Percentiles rank a stretch among this genome's conserved stretches.
These are phyloP conservation scores for Micromys minutus DNA, from an alignment of 2,113 vertebrate species.

Conservation along the genomic window DNA sequence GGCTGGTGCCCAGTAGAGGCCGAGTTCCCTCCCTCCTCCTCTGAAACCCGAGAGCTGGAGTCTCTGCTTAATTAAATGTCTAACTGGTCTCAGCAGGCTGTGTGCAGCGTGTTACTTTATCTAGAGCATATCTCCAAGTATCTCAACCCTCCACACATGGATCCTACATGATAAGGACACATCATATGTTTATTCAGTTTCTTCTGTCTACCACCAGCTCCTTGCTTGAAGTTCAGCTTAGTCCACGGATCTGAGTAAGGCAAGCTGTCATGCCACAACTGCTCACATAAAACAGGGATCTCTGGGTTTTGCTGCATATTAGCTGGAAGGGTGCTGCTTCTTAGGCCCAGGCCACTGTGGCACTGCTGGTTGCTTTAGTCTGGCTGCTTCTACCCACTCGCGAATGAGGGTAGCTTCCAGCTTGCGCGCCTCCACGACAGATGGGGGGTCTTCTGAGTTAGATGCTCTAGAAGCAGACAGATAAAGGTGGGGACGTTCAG, in stretches of 20 bases:
- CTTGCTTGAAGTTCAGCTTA: too few species aligned
- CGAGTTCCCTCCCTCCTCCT: background rate
- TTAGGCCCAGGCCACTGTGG: background rate
- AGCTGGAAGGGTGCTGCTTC: background rate
- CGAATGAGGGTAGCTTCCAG: slow-evolving; percentile 87
- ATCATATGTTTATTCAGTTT: accelerated
- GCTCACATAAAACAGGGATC: background rate
- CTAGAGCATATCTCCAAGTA: too few species aligned
- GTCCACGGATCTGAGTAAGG: too few species aligned
- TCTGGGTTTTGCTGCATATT: accelerated
- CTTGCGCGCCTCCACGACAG: slow-evolving; percentile 85
- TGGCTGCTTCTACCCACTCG: slow-evolving; percentile 86
- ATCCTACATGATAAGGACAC: background rate
- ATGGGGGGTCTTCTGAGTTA: slow-evolving; percentile 88
- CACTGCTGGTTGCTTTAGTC: accelerated
- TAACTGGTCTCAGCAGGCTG: slow-evolving; percentile 45
- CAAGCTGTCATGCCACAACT: accelerated
- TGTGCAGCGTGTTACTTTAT: background rate
- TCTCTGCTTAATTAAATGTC: slow-evolving; percentile 76
- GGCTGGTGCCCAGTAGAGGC: accelerated
- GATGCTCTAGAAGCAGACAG: slow-evolving; percentile 82
- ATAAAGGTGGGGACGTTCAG: background rate
- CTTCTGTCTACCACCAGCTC: background rate
- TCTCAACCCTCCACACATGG: background rate
- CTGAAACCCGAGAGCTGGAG: background rate